Base-by-base conservation (phyloP, 2,888 invertebrate species). In the Globia sparganii region DNA sequence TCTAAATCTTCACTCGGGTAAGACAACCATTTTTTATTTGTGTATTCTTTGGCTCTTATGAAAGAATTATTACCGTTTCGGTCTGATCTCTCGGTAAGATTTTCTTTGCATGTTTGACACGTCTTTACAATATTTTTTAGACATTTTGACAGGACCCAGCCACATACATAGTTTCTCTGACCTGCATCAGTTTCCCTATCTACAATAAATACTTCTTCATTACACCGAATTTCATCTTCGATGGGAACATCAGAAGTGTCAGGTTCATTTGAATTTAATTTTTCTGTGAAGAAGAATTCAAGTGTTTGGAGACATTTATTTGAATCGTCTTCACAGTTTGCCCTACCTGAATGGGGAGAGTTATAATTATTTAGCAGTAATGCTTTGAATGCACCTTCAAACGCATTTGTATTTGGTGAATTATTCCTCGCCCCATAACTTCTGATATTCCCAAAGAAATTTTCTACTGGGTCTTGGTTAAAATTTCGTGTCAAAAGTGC, bases 91-190 rank as follows among this genome's bases (percentile, higher is more conserved):
- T 53, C 67, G 34, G 34, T 49, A 8, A 67, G 66, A 25, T 66
- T 66, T 31, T 67, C 0, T n/a, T n/a, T 64, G 18, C 46, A 67
- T 21, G 8, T 49, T 67, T 67, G 3, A 34, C 49, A 67, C 8
- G 49, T 37, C 66, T 78, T 78, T 53, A 69, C 49, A n/a, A 77
- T 6, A 73, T 73, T 65, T 65, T 66, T 72, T 28, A 72, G 49
- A 72, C 72, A 77, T 56, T 72, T 77, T 6, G 62, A 59, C 73
- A 81, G 25, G 40, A 77, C 73, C 73, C 73, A 73, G 28, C 74
- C 78, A 74, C 74, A 74, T 0, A 78, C 73, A 43, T 78, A 78
- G 28, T 74, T 78, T 53, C 59, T 70, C 43, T 74, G 70, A 40
- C 78, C 78, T n/a, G 62, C 62, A 64, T 62, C 37, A 53, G 49